Percentiles rank a stretch among this genome's conserved stretches.
Conservation (phyloP, 2,797 vertebrate genomes). For the Apodemus agrarius region DNA sequence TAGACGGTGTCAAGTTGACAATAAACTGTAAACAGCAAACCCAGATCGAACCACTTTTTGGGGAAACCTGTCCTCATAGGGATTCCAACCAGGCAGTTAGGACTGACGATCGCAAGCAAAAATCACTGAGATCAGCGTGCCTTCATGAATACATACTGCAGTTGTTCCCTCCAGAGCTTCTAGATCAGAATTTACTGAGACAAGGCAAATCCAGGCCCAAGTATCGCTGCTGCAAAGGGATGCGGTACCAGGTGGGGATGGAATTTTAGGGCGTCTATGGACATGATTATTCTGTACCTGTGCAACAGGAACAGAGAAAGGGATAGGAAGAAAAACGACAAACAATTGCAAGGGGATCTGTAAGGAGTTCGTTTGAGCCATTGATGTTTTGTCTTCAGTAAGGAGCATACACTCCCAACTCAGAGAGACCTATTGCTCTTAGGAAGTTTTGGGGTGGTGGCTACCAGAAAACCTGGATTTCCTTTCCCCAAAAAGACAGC, state of each 20-base stretch:
- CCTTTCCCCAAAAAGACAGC: not conserved
- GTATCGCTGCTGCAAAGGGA: not conserved
- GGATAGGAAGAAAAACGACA: not conserved
- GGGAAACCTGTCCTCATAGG: not conserved
- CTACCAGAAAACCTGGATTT: not conserved
- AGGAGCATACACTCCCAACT: not conserved
- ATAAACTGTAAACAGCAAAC: not conserved
- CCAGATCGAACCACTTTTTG: not conserved
- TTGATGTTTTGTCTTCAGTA: not conserved
- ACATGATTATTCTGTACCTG: not conserved
- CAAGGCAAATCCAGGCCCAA: not conserved
- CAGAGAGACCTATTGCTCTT: not conserved
- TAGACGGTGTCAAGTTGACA: not conserved
- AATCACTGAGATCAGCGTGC: not conserved
- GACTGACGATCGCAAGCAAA: not conserved
- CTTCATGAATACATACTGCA: not conserved
- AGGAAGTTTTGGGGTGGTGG: not conserved
- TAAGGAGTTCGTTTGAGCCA: not conserved
- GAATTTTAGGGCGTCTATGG: not conserved
- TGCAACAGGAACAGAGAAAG: not conserved
- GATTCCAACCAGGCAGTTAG: not conserved
- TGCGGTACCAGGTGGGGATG: no score
- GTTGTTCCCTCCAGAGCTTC: not conserved
- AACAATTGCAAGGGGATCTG: accelerated
- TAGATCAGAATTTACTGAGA: not conserved